phyloP scores from a whole-genome alignment of 2,888 invertebrate species.

The Agrochola macilenta region DNA sequence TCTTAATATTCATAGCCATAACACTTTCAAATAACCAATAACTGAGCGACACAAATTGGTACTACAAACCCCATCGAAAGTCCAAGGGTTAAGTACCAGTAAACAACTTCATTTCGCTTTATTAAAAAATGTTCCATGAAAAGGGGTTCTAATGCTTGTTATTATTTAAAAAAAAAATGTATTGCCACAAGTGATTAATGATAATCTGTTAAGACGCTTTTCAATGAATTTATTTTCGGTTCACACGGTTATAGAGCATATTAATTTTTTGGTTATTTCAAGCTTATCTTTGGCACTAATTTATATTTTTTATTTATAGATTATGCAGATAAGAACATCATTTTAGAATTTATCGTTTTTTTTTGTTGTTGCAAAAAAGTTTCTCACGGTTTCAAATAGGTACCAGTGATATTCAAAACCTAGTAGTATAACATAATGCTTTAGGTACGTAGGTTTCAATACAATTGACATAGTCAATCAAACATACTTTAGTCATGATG shows the following conservation, averaged over 20 bases:
- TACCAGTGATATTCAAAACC: neutral
- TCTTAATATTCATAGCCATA: slow-evolving; percentile 43
- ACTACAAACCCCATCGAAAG: slow-evolving; percentile 69
- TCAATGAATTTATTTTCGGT: slow-evolving; percentile 74
- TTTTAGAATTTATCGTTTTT: slow-evolving; percentile 31
- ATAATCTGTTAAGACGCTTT: slow-evolving; percentile 74
- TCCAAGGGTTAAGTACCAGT: slow-evolving; percentile 86
- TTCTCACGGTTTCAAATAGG: slow-evolving; percentile 42
- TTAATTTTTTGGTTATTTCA: slow-evolving; percentile 65
- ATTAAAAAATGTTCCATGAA: slow-evolving; percentile 77
- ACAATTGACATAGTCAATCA: slow-evolving; percentile 73
- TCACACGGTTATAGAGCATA: slow-evolving; percentile 79
- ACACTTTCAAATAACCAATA: slow-evolving; percentile 60
- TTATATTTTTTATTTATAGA: slow-evolving; percentile 55
- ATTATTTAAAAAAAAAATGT: slow-evolving; percentile 62
- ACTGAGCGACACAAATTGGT: slow-evolving; percentile 79
- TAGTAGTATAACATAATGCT: neutral
- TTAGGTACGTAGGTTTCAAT: slow-evolving; percentile 20
- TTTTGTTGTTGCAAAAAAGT: slow-evolving; percentile 16
- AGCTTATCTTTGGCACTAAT: slow-evolving; percentile 64
- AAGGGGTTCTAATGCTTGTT: slow-evolving; percentile 78
- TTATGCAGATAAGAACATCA: slow-evolving; percentile 54
- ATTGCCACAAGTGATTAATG: slow-evolving; percentile 66
- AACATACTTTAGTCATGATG: slow-evolving; percentile 80
- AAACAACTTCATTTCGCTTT: slow-evolving; percentile 86